A percentile compares a stretch with the other conserved stretches of the same genome.
Conservation (phyloP, 2,113 vertebrate genomes). For the Malurus alboscapulatus region DNA sequence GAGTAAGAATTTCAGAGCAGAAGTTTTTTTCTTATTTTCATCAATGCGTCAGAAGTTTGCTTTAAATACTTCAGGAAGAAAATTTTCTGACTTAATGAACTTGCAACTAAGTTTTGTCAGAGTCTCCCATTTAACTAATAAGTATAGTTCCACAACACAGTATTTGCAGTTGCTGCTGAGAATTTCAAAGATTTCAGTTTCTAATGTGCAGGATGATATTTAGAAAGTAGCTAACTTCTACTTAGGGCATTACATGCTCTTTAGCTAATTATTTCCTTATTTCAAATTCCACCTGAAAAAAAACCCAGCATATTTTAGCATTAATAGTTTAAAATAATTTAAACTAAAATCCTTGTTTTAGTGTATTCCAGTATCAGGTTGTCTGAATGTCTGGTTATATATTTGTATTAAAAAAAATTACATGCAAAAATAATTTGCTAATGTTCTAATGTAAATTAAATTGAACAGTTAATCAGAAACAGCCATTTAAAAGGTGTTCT, state of each 20-base stretch:
- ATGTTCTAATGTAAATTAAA: not conserved
- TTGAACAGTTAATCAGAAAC: not conserved
- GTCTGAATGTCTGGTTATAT: not conserved
- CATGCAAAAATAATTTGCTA: not conserved
- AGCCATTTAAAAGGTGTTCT: not conserved
- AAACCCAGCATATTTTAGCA: not conserved
- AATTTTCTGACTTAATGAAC: conserved; percentile 10
- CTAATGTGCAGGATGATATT: not conserved
- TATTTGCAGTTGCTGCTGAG: not conserved
- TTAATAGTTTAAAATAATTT: not conserved
- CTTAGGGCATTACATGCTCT: not conserved
- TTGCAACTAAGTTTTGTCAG: not conserved
- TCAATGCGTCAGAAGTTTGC: not conserved
- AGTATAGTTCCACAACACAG: not conserved
- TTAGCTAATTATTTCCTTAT: not conserved
- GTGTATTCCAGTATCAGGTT: not conserved
- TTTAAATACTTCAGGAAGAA: not conserved
- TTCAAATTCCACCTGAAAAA: not conserved
- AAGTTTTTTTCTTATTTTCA: not conserved
- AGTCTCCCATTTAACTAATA: not conserved
- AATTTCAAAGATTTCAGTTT: not conserved
- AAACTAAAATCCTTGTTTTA: not conserved
- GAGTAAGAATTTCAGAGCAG: not conserved
- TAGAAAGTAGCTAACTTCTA: not conserved
- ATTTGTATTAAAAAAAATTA: not conserved